Base-by-base conservation (phyloP, 2,888 invertebrate species). In the Aporophyla lueneburgensis region DNA sequence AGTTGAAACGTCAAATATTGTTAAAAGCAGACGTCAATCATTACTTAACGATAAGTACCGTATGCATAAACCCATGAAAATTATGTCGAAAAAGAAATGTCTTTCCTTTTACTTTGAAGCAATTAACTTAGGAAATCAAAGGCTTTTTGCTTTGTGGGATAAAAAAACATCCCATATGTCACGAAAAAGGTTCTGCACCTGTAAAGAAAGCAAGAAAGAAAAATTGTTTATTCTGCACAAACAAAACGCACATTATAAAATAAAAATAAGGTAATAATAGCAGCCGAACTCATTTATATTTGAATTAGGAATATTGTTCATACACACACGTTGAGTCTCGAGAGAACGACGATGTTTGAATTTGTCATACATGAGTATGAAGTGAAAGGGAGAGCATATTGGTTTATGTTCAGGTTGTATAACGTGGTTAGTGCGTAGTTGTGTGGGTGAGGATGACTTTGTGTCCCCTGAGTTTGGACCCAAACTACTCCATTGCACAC, bases 271-370 rank as follows among this genome's bases (percentile, higher is more conserved):
- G 46, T 59, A 24, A 10, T 33, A 19, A 40, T 46, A 46, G 53
- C 43, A 53, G 27, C 53, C 46, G 54, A 66, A 54, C 33, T 40
- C 43, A 78, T 78, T 76, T 66, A 71, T n/a, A 76, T 66, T 54
- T 40, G 61, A 78, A 71, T 71, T 65, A 4, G 9, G 27, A 27
- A 71, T 62, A 54, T 33, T 49, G 56, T 24, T 71, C 46, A 51
- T 63, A 33, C 63, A 69, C 51, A 63, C 51, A 63, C 9, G 43
- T 10, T 56, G 49, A 24, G 21, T 40, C 54, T 74, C 19, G 24
- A 46, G 53, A 53, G 24, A 12, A 27, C 6, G 61, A 46, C 21
- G 21, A 21, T 9, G 43, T 75, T 62, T 56, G 33, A 54, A 74
- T 71, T 70, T 61, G 27, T 61, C 61, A 53, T 14, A 51, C 43